Percentiles rank a stretch among this genome's conserved stretches.
phyloP scores from a whole-genome alignment of 2,888 invertebrate species.

The Didymodactylos carnosus region DNA sequence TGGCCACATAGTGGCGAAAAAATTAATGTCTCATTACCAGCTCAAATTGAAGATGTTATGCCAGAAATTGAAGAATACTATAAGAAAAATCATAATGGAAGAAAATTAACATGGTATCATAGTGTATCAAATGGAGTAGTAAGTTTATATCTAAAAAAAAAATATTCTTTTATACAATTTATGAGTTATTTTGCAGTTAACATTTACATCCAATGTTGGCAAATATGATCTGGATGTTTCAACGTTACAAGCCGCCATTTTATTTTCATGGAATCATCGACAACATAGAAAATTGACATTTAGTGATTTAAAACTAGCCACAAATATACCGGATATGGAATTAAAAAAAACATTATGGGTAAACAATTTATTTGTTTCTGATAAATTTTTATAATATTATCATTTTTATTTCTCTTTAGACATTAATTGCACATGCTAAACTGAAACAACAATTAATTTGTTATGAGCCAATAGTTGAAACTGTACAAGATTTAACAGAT shows the following conservation, averaged over 20 bases:
- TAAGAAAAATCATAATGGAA: constrained; percentile 81
- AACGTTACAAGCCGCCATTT: constrained; percentile 96
- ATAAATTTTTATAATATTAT: constrained; percentile 4
- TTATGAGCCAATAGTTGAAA: constrained; percentile 54
- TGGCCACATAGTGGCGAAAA: constrained; percentile 82
- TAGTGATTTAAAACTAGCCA: constrained; percentile 81
- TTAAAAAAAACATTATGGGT: constrained; percentile 71
- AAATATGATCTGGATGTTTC: constrained; percentile 93
- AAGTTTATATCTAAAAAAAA: neutral
- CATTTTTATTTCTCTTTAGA: constrained; percentile 39
- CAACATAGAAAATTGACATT: constrained; percentile 76
- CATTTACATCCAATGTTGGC: constrained; percentile 67
- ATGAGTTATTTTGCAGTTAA: constrained; percentile 52
- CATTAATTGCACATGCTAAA: constrained; percentile 81
- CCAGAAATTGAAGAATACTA: constrained; percentile 98
- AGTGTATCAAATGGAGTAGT: constrained; percentile 80
- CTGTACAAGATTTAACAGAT: constrained; percentile 79
- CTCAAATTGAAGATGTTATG: constrained; percentile 92
- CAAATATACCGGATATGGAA: constrained; percentile 86
- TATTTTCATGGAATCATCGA: constrained; percentile 95
- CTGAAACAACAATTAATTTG: constrained; percentile 73
- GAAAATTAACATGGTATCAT: constrained; percentile 94
- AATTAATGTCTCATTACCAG: constrained; percentile 78
- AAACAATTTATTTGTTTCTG: constrained; percentile 17
- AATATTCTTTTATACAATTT: neutral